phyloP scores from a whole-genome alignment of 2,888 invertebrate genomes.

The Microchrysa polita region DNA sequence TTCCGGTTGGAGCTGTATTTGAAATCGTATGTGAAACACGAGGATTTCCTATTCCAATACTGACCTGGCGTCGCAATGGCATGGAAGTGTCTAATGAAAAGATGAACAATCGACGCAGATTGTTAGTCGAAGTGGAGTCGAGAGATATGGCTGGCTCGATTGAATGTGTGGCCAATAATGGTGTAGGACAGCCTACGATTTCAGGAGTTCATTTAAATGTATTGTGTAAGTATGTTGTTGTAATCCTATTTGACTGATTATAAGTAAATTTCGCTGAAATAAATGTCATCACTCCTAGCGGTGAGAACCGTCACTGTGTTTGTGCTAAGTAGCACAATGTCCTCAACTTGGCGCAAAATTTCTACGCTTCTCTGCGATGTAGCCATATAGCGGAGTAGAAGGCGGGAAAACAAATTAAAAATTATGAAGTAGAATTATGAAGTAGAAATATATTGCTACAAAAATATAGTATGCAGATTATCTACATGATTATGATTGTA shows the following conservation, averaged over 20 bases:
- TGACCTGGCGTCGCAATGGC: constrained; percentile 72
- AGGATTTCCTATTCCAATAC: constrained; percentile 77
- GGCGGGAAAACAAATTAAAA: too few relatives aligned
- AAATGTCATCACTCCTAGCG: too few relatives aligned
- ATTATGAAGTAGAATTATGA: too few relatives aligned
- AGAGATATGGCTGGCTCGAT: constrained; percentile 76
- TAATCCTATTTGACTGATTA: background rate
- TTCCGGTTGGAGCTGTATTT: constrained; percentile 78
- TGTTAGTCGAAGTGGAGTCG: constrained; percentile 64
- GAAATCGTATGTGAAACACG: constrained; percentile 77
- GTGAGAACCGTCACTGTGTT: too few relatives aligned
- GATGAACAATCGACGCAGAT: constrained; percentile 59
- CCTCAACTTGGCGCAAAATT: too few relatives aligned
- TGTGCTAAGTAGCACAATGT: too few relatives aligned
- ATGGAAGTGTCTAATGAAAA: constrained; percentile 50
- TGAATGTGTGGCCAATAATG: constrained; percentile 78
- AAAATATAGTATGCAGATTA: too few relatives aligned
- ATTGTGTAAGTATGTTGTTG: constrained; percentile 77
- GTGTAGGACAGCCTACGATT: constrained; percentile 76
- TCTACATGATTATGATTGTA: too few relatives aligned
- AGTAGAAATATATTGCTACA: too few relatives aligned
- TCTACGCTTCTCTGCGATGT: too few relatives aligned
- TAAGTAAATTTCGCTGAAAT: background rate
- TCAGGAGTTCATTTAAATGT: constrained; percentile 76
- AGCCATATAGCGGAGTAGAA: too few relatives aligned